These are phyloP conservation scores for Proterorhinus semilunaris DNA, from an alignment of 2,113 vertebrate genomes.

Conservation along the genomic window DNA sequence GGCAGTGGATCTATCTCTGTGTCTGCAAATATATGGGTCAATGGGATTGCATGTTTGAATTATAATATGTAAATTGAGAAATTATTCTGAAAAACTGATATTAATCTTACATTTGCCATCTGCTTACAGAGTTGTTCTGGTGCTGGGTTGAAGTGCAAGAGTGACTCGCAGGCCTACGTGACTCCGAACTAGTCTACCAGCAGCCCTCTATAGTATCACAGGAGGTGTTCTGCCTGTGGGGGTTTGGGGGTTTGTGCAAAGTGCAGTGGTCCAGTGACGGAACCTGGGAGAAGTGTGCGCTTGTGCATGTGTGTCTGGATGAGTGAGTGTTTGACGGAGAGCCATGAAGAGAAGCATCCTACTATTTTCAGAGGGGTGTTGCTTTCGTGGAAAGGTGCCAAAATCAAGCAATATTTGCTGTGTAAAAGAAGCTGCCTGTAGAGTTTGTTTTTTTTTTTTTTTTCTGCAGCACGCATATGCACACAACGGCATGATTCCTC, in stretches of 20 bases:
- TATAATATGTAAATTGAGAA: no score
- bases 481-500: constrained; percentile 44
- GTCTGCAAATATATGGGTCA: no score
- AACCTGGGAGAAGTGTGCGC: constrained; percentile 41
- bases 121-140: constrained; percentile 57
- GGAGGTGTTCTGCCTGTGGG: constrained; percentile 21
- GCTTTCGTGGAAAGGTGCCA: constrained; percentile 51
- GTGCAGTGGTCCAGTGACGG: constrained; percentile 47
- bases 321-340: constrained; percentile 36
- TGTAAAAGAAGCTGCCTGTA: constrained; percentile 52
- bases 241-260: constrained; percentile 28
- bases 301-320: constrained; percentile 36
- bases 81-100: no score
- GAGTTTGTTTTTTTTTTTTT: constrained; percentile 4
- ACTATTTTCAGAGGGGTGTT: constrained; percentile 39
- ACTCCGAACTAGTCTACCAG: constrained; percentile 31
- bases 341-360: constrained; percentile 31
- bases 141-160: constrained; percentile 57
- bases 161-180: constrained; percentile 47
- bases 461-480: constrained; percentile 66
- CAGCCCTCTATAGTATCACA: constrained; percentile 27
- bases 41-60: no score
- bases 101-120: not conserved
- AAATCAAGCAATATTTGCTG: constrained; percentile 56
- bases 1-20: no score